These are phyloP conservation scores for Hippolais icterina DNA, from an alignment of 2,113 vertebrate genomes.

Conservation along the genomic window DNA sequence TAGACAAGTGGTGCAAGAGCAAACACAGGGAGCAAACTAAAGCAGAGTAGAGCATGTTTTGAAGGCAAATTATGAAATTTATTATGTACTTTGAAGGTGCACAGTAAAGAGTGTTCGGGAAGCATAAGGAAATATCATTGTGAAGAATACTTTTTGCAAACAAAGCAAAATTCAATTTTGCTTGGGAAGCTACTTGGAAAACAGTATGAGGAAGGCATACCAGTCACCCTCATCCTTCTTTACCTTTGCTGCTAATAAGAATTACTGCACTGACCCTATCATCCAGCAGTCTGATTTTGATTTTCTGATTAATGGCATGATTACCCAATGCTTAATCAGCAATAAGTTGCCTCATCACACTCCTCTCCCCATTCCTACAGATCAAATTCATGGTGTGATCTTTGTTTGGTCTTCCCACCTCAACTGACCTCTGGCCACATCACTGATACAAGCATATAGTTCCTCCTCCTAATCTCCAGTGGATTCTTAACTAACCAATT, in stretches of 20 bases:
- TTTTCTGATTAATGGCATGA: constrained; percentile 43
- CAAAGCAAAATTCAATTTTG: neutral
- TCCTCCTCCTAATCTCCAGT: neutral
- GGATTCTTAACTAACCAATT: neutral
- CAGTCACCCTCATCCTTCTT: neutral
- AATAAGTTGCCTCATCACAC: neutral
- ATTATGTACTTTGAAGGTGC: neutral
- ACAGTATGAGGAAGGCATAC: neutral
- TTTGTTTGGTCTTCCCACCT: neutral
- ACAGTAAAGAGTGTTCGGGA: neutral
- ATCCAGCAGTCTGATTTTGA: neutral
- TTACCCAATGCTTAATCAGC: constrained; percentile 18
- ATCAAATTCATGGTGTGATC: neutral
- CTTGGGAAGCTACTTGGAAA: neutral
- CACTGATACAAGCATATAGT: neutral
- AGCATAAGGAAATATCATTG: neutral
- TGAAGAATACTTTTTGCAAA: neutral
- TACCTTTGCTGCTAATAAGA: neutral
- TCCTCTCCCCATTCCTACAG: neutral
- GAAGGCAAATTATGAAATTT: neutral
- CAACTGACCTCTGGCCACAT: neutral
- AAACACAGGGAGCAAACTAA: neutral
- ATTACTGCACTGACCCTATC: constrained; percentile 20
- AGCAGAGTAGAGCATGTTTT: neutral
- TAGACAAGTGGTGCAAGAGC: neutral